These are phyloP conservation scores for Ahaetulla prasina DNA, from an alignment of 2,113 vertebrate genomes.

Conservation along the genomic window DNA sequence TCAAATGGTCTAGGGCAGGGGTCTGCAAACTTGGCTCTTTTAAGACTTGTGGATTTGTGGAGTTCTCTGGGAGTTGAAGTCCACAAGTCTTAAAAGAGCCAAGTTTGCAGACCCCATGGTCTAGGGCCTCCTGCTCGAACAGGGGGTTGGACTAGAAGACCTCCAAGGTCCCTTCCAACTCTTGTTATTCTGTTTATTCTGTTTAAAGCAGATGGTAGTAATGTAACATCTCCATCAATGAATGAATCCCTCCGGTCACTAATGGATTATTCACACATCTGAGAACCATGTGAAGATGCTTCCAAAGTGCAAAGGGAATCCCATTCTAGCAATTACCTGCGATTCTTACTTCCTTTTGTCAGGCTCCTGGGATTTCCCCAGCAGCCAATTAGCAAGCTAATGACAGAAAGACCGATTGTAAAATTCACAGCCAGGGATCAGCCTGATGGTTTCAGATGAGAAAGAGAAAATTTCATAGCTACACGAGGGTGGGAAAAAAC, in stretches of 20 bases:
- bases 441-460: slow-evolving; percentile 62
- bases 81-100: no score
- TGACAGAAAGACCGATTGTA: slow-evolving; percentile 66
- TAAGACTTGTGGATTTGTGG: no score
- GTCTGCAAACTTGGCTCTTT: no score
- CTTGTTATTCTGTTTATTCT: background rate
- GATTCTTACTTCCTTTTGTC: slow-evolving; percentile 62
- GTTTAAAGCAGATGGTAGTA: background rate
- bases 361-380: slow-evolving; percentile 61
- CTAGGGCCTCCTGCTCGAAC: background rate
- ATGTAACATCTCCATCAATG: slow-evolving; percentile 54
- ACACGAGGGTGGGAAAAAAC: slow-evolving; percentile 48
- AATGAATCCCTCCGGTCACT: slow-evolving; percentile 61
- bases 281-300: slow-evolving; percentile 70
- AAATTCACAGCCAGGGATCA: slow-evolving; percentile 67
- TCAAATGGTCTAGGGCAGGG: background rate
- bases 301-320: slow-evolving; percentile 65
- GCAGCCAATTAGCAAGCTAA: slow-evolving; percentile 68
- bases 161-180: background rate
- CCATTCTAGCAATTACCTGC: slow-evolving; percentile 67
- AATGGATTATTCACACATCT: slow-evolving; percentile 74
- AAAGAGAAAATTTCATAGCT: slow-evolving; percentile 31
- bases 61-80: no score
- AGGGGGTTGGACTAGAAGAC: background rate
- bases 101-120: background rate